A percentile compares a stretch with the other conserved stretches of the same genome.
These are phyloP conservation scores for Pelvicachromis taeniatus DNA, from an alignment of 2,113 vertebrate genomes.

Conservation along the genomic window DNA sequence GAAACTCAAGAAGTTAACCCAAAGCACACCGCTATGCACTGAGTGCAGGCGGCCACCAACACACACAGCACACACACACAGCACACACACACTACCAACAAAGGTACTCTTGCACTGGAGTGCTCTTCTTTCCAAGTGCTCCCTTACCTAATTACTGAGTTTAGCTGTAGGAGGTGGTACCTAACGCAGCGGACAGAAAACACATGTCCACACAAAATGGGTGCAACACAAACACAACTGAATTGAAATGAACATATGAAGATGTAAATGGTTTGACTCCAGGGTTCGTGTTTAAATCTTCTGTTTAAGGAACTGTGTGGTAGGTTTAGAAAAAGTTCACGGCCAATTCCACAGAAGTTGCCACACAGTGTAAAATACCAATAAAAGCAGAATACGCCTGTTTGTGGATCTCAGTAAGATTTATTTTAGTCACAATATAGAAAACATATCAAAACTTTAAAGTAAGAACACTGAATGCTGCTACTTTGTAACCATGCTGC, in stretches of 20 bases:
- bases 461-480: background rate
- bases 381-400: background rate
- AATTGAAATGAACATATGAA: background rate
- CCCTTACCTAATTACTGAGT: accelerated
- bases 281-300: background rate
- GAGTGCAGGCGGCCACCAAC: too few species aligned
- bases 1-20: background rate
- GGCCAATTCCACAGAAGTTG: accelerated
- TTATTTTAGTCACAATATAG: background rate
- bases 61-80: background rate
- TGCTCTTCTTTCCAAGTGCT: background rate
- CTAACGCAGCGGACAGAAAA: background rate
- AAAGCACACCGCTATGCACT: background rate
- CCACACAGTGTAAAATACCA: background rate
- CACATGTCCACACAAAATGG: background rate
- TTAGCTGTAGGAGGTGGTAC: background rate
- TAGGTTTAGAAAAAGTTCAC: background rate
- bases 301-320: background rate
- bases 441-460: background rate
- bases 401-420: background rate
- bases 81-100: background rate
- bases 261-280: background rate
- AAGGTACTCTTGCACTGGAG: background rate
- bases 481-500: background rate
- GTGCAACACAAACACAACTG: background rate